A percentile compares a stretch with the other conserved stretches of the same genome.
Conservation (phyloP, 2,797 vertebrate species). For the Hapalemur alaotrensis region DNA sequence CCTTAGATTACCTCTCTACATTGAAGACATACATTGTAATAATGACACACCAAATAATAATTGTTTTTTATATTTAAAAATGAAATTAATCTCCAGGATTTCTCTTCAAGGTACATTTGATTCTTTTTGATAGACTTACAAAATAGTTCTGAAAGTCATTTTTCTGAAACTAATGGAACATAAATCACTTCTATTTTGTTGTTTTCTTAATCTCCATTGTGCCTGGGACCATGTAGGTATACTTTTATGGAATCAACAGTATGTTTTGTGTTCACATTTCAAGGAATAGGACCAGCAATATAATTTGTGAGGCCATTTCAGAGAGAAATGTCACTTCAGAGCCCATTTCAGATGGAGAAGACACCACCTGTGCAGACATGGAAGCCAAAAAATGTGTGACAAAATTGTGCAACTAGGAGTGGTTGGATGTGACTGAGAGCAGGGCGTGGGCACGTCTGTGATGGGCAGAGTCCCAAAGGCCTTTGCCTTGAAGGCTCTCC, state of each 20-base stretch:
- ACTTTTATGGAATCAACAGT: neutral
- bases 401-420: neutral
- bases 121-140: constrained; percentile 13
- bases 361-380: neutral
- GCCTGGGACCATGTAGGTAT: neutral
- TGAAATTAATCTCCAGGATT: neutral
- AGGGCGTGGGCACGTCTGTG: neutral
- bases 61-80: constrained; percentile 17
- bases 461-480: neutral
- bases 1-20: neutral
- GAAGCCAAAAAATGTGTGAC: neutral
- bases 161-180: neutral
- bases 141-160: neutral
- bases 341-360: neutral
- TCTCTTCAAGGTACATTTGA: constrained; percentile 1
- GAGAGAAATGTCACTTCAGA: neutral
- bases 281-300: neutral
- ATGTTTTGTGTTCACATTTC: neutral
- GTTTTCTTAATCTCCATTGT: neutral
- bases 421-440: neutral
- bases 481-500: neutral
- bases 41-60: neutral
- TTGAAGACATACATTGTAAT: neutral
- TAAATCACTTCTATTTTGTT: neutral
- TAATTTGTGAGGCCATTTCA: constrained; percentile 12